Evolutionary conservation across 2,113 vertebrate species (phyloP).

Genomic region (Irena cyanogastra): DNA sequence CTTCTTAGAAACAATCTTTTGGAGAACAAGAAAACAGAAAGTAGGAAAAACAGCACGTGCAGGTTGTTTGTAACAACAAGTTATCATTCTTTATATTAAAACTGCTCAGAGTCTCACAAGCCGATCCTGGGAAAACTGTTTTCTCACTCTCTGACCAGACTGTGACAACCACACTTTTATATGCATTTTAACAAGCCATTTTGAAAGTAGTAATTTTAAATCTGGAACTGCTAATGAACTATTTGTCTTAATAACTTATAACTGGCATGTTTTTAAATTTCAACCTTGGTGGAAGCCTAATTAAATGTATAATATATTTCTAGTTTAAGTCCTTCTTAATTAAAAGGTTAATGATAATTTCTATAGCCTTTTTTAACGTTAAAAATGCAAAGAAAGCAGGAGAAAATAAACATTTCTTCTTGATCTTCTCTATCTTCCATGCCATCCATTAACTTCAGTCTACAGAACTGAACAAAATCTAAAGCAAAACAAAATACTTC

Average conservation of each 20-base stretch:
- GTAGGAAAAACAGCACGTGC: no score
- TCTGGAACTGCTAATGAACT: not conserved
- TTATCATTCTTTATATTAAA: no score
- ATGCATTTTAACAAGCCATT: not conserved
- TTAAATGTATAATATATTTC: not conserved
- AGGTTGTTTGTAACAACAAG: no score
- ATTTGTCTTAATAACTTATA: not conserved
- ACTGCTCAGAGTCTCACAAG: no score
- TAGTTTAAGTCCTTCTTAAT: not conserved
- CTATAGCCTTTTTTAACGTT: not conserved
- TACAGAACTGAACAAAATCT: not conserved
- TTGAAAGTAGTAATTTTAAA: not conserved
- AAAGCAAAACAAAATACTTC: not conserved
- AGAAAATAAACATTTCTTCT: not conserved
- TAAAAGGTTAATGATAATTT: not conserved
- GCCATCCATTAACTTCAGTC: not conserved
- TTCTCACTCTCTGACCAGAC: no score
- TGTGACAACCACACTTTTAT: no score
- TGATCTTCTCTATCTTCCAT: not conserved
- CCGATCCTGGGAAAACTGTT: no score
- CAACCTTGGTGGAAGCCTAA: not conserved
- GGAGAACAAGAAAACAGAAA: no score
- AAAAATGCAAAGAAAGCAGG: not conserved
- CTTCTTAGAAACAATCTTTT: no score
- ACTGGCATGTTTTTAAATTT: not conserved